Evolutionary conservation across 2,888 invertebrate genomes (phyloP), one percentile per base, ranked within the genome.

Genomic region (Torymus auratus): DNA sequence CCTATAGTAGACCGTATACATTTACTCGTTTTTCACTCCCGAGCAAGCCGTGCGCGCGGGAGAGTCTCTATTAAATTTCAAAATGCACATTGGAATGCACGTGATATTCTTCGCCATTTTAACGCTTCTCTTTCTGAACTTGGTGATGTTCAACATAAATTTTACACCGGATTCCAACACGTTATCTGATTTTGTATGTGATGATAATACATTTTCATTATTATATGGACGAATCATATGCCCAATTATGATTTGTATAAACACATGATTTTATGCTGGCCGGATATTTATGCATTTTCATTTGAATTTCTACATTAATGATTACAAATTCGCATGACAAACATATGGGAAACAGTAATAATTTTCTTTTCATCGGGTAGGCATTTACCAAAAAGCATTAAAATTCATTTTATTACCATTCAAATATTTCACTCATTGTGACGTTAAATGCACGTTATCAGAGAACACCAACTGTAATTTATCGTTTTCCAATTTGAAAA

Each of bases 1-100:
- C 23, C 28, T 28, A 52, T 52, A 58, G 58, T 70, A 64, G 61
- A 55, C 13, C 12, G 12, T 70, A 69, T 64, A 70, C 58, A 28
- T 74, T 74, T 13, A 53, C 65, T 70, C 74, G 17, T 80, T 74
- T 75, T 70, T 80, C 70, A 70, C 65, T 74, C 64, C 23, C 50
- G 20, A 77, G 28, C 55, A 69, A 69, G 64, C 77, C 5, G 60
- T 12, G 76, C 55, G 76, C 55, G 0, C 62, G 60, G 12, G 55
- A 60, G 7, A 28, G 7, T 28, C 55, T 60, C 67, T 73, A 79
- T 79, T 74, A 69, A 79, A 79, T 78, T 73, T 69, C 68, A 79
- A 69, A 79, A 74, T 56, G 68, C 68, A n/a, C 62, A n/a, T 61
- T 69, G 68, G 61, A 73, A 73, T 69, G 79, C 73, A 28, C 58